Percentiles rank a stretch among this genome's conserved stretches.
These are phyloP conservation scores for Phataginus tetradactyla DNA, from an alignment of 2,797 vertebrate genomes.

Conservation along the genomic window DNA sequence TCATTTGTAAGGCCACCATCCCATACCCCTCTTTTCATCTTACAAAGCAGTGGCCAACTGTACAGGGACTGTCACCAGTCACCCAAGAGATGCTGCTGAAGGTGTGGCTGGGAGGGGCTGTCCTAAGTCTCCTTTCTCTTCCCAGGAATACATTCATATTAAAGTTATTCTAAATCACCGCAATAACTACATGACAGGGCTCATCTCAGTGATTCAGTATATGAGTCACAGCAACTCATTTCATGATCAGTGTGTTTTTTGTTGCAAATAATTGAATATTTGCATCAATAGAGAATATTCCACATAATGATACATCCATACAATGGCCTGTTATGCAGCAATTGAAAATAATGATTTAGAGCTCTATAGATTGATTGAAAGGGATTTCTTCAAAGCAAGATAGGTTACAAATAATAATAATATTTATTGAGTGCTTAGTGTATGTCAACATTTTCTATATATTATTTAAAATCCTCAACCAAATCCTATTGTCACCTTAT, in stretches of 20 bases:
- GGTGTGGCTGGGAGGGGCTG: slow-evolving; percentile 66
- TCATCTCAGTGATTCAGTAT: slow-evolving; percentile 55
- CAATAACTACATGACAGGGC: slow-evolving; percentile 46
- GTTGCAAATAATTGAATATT: slow-evolving; percentile 52
- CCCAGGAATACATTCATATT: slow-evolving; percentile 61
- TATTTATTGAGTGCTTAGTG: not conserved
- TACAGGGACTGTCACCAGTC: not conserved
- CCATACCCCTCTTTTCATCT: not conserved
- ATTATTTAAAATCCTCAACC: not conserved
- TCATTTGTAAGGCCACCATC: not conserved
- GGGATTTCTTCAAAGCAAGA: not conserved
- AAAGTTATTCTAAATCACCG: slow-evolving; percentile 61
- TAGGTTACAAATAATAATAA: not conserved
- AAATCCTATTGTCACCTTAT: not conserved
- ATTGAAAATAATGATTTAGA: not conserved
- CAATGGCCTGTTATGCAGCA: not conserved
- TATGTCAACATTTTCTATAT: not conserved
- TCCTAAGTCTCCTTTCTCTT: slow-evolving; percentile 4
- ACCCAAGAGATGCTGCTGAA: slow-evolving; percentile 27
- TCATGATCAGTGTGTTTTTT: slow-evolving; percentile 25
- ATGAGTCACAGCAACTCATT: slow-evolving; percentile 56
- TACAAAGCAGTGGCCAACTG: not conserved
- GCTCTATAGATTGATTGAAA: not conserved
- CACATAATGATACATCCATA: not conserved
- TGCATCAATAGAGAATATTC: slow-evolving; percentile 25